A percentile compares a stretch with the other conserved stretches of the same genome.
Conservation (phyloP, 1,140 invertebrate species). For the Lucilia sericata region DNA sequence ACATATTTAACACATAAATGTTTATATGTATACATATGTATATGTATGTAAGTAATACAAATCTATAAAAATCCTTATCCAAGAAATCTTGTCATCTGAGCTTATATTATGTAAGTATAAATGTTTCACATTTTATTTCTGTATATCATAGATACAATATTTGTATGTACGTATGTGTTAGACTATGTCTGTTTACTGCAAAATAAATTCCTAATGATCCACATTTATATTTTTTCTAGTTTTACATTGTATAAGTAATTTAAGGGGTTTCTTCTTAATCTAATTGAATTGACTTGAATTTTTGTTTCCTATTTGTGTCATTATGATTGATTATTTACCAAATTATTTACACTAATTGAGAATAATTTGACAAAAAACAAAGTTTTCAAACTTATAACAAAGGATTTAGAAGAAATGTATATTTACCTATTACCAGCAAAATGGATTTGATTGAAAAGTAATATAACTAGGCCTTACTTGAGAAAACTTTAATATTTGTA, state of each 20-base stretch:
- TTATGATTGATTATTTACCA: slow-evolving; percentile 15
- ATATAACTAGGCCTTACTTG: too few species aligned
- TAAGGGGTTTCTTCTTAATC: not conserved
- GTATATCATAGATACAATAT: not conserved
- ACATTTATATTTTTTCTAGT: not conserved
- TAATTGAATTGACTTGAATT: not conserved
- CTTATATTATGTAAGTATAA: too few species aligned
- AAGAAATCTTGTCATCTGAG: too few species aligned
- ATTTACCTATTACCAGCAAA: not conserved
- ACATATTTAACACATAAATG: not conserved
- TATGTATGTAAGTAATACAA: not conserved
- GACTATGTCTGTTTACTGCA: not conserved
- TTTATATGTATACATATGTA: not conserved
- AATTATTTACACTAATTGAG: not conserved
- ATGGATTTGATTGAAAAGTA: not conserved
- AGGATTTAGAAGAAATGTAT: too few species aligned
- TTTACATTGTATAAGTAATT: not conserved
- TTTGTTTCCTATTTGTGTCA: slow-evolving; percentile 8
- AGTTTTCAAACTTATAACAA: not conserved
- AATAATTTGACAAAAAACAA: not conserved
- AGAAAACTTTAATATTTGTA: too few species aligned
- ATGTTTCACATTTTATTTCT: too few species aligned
- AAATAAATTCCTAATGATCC: not conserved
- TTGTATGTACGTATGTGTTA: not conserved
- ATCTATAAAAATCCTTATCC: too few species aligned